Percentiles rank a stretch among this genome's conserved stretches.
phyloP scores from a whole-genome alignment of 2,797 vertebrate genomes.

The Bufotes viridis region DNA sequence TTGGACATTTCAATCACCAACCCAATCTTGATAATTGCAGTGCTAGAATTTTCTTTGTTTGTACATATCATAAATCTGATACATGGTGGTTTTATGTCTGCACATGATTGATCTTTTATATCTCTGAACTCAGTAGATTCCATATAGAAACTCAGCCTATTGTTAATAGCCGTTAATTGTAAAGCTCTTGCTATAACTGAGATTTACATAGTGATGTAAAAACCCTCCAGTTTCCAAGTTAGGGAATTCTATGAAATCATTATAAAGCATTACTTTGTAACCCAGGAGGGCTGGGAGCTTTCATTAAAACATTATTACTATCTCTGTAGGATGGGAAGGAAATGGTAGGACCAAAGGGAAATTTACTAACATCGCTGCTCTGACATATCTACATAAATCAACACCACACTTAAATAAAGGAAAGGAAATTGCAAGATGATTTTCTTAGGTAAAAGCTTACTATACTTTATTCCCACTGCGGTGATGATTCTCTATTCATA shows the following conservation, averaged over 20 bases:
- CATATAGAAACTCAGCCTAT: neutral
- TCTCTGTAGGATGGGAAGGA: constrained; percentile 51
- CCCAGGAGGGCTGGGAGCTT: constrained; percentile 45
- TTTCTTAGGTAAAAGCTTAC: constrained; percentile 51
- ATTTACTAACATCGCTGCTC: constrained; percentile 51
- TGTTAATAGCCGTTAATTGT: constrained; percentile 30
- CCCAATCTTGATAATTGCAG: neutral
- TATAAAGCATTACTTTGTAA: constrained; percentile 48
- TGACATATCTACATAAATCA: constrained; percentile 56
- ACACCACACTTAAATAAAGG: constrained; percentile 47
- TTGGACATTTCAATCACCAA: neutral
- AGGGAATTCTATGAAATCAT: constrained; percentile 48
- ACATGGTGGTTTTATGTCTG: neutral
- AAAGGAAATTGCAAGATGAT: constrained; percentile 56
- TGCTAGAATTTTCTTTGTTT: neutral
- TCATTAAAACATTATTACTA: constrained; percentile 57
- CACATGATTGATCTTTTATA: neutral
- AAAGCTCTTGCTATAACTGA: constrained; percentile 1
- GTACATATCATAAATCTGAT: neutral
- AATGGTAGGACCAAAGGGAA: constrained; percentile 52
- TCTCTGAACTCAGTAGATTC: neutral
- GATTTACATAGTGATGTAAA: constrained; percentile 44
- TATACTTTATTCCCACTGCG: constrained; percentile 45
- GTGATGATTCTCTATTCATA: constrained; percentile 28
- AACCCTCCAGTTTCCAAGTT: constrained; percentile 30